A percentile compares a stretch with the other conserved stretches of the same genome.
These are phyloP conservation scores for Chlamydotis undulata DNA, from an alignment of 2,113 vertebrate species.

Conservation along the genomic window DNA sequence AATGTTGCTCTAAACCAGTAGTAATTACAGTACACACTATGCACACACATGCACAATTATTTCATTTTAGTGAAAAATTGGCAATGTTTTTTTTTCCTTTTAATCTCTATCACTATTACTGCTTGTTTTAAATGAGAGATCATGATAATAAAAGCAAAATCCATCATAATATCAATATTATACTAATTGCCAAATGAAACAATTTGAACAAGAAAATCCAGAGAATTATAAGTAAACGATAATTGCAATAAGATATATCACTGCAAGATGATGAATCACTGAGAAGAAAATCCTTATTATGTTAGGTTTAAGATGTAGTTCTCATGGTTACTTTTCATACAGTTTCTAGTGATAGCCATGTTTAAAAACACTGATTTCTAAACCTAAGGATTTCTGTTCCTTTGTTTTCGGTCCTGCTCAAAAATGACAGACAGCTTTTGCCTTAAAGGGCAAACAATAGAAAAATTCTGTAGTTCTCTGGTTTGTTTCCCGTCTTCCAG, in stretches of 20 bases:
- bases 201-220: background rate
- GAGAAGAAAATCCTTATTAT: background rate
- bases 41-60: background rate
- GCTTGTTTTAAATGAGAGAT: background rate
- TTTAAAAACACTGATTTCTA: background rate
- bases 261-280: background rate
- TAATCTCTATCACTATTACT: background rate
- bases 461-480: background rate
- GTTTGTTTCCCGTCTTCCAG: background rate
- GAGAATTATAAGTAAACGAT: background rate
- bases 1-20: background rate
- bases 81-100: background rate
- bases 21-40: background rate
- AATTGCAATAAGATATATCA: background rate
- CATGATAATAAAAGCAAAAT: background rate
- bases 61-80: background rate
- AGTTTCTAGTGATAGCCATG: background rate
- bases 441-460: background rate
- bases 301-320: background rate
- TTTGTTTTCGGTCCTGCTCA: background rate
- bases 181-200: background rate
- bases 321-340: background rate
- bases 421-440: conserved; percentile 7
- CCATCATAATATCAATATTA: background rate
- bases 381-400: background rate